phyloP scores from a whole-genome alignment of 2,797 vertebrate species.

The Otus scops region DNA sequence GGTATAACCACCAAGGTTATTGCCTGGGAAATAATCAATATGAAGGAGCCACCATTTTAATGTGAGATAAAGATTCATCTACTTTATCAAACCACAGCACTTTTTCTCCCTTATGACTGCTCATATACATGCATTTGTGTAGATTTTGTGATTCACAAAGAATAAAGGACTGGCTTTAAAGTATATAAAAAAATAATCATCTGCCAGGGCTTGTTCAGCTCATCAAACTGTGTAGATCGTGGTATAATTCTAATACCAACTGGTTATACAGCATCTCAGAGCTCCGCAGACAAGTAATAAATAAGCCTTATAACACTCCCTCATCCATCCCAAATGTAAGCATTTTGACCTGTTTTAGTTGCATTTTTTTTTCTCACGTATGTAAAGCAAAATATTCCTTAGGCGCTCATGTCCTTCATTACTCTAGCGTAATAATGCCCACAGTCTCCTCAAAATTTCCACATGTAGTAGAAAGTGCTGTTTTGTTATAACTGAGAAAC shows the following conservation, averaged over 20 bases:
- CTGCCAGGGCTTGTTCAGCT: neutral
- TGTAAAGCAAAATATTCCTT: neutral
- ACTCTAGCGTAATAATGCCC: neutral
- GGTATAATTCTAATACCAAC: neutral
- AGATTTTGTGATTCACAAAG: neutral
- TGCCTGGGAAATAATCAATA: conserved; percentile 10
- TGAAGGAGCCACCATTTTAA: neutral
- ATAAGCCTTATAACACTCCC: neutral
- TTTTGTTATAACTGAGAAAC: neutral
- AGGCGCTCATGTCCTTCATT: neutral
- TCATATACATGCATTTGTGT: neutral
- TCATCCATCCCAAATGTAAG: neutral
- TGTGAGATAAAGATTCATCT: conserved; percentile 25
- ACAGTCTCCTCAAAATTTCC: neutral
- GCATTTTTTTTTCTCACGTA: neutral
- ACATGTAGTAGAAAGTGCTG: neutral
- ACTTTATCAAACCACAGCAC: neutral
- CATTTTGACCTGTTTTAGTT: neutral
- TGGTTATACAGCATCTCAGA: neutral
- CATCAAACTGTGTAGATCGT: neutral
- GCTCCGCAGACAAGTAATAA: neutral
- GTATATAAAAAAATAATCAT: neutral
- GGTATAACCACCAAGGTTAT: neutral
- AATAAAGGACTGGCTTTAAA: neutral
- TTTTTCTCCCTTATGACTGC: neutral